phyloP scores from a whole-genome alignment of 2,797 vertebrate genomes.

The Galaxias olidus region DNA sequence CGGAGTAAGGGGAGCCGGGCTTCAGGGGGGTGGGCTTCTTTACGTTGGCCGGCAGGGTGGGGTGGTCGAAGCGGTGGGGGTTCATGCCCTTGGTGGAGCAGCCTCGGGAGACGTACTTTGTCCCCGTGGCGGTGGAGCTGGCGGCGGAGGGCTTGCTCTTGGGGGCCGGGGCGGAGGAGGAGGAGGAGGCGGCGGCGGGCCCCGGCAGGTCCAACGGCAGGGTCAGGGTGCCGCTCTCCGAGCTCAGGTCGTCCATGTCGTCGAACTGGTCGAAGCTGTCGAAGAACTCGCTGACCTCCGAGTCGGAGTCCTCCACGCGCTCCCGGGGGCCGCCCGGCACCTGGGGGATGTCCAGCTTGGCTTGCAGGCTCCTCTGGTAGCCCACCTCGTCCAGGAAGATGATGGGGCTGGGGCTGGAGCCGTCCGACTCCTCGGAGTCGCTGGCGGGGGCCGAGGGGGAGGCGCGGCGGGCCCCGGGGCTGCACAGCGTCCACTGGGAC shows the following conservation, averaged over 20 bases:
- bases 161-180: slow-evolving; percentile 60
- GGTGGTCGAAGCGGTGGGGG: slow-evolving; percentile 90
- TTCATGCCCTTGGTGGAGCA: slow-evolving; percentile 85
- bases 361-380: slow-evolving; percentile 95
- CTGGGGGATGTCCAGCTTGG: slow-evolving; percentile 94
- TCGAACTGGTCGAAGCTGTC: slow-evolving; percentile 99
- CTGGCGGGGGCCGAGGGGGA: slow-evolving; percentile 77
- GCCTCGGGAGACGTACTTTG: slow-evolving; percentile 67
- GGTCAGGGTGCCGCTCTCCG: slow-evolving; percentile 63
- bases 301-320: slow-evolving; percentile 95
- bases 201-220: slow-evolving; percentile 72
- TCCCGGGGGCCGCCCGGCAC: slow-evolving; percentile 90
- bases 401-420: slow-evolving; percentile 96
- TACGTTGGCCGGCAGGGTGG: slow-evolving; percentile 88
- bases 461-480: slow-evolving; percentile 63
- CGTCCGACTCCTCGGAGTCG: slow-evolving; percentile 93
- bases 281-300: slow-evolving; percentile 98
- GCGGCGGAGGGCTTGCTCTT: slow-evolving; percentile 70
- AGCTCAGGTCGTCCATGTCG: slow-evolving; percentile 80
- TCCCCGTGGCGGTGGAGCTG: slow-evolving; percentile 46
- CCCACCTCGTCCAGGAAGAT: slow-evolving; percentile 98
- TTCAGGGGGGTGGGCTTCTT: slow-evolving; percentile 96
- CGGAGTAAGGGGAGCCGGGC: slow-evolving; percentile 86
- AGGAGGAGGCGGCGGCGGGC: slow-evolving; percentile 53
- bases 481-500: slow-evolving; percentile 85